Conservation (phyloP, 2,797 vertebrate genomes). For the Muscicapa comitata region DNA sequence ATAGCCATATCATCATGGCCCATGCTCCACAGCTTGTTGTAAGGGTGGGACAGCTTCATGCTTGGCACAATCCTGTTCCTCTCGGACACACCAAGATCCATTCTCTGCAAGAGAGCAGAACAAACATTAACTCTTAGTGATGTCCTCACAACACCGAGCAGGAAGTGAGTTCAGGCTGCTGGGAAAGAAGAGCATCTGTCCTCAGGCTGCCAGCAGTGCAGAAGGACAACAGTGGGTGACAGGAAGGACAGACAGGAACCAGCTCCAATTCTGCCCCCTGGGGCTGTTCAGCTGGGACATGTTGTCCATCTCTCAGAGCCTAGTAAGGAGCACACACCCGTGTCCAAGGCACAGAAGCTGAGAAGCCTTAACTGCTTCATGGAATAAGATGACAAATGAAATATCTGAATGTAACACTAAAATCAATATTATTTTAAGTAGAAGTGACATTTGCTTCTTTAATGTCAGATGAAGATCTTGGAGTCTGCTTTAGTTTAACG, state of each 20-base stretch:
- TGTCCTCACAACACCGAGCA: neutral
- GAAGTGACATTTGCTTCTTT: neutral
- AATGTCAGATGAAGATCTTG: neutral
- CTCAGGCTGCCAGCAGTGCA: neutral
- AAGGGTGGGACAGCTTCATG: constrained; percentile 83
- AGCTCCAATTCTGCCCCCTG: neutral
- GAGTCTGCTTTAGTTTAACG: neutral
- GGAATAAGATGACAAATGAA: neutral
- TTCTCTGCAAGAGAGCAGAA: constrained; percentile 75
- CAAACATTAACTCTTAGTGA: neutral
- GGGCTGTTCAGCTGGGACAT: neutral
- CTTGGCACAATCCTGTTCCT: constrained; percentile 80
- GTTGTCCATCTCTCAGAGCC: neutral
- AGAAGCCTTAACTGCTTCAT: neutral
- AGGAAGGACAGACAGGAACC: neutral
- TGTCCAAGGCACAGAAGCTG: neutral
- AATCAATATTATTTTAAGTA: neutral
- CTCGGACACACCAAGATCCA: constrained; percentile 82
- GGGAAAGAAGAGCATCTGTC: neutral
- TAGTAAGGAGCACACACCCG: neutral
- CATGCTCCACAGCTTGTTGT: constrained; percentile 87
- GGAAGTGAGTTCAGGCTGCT: neutral
- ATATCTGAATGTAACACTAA: neutral
- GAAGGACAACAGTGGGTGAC: neutral
- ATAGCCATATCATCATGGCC: constrained; percentile 79